These are phyloP conservation scores for Heliocidaris erythrogramma DNA, from an alignment of 35 echinoderm and acorn worm species.

Conservation along the genomic window DNA sequence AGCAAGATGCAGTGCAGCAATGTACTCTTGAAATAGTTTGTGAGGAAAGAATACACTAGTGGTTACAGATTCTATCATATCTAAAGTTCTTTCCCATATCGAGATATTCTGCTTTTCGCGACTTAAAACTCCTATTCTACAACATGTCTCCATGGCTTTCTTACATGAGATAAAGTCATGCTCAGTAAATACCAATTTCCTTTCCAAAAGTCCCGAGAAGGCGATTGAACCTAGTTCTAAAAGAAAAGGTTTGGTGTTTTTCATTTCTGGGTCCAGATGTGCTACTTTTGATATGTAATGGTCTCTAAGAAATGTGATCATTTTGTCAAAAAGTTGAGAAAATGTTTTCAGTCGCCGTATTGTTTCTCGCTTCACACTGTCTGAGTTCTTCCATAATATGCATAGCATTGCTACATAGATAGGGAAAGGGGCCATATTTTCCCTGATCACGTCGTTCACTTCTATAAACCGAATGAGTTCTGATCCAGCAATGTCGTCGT, in stretches of 20 bases:
- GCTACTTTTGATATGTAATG: neutral
- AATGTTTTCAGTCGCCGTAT: slow-evolving; percentile 7
- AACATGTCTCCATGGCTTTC: neutral
- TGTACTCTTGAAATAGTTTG: neutral
- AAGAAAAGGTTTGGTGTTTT: neutral
- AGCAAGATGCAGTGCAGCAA: neutral
- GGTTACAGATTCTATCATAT: neutral
- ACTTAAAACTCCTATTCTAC: neutral
- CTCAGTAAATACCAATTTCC: neutral
- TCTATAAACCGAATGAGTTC: neutral
- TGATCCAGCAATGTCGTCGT: neutral
- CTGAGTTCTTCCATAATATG: neutral
- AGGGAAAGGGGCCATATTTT: slow-evolving; percentile 1
- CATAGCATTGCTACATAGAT: slow-evolving; percentile 7
- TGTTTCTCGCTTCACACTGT: neutral
- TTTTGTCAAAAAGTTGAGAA: neutral
- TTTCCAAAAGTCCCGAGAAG: neutral
- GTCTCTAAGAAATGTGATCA: neutral
- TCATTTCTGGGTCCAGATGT: neutral
- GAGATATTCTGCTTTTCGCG: neutral
- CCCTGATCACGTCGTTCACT: neutral
- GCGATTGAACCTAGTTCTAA: neutral
- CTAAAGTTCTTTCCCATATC: neutral
- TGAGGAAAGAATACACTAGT: neutral
- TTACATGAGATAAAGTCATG: neutral